These are phyloP conservation scores for Cliona cf. orientalis DNA, from an alignment of 37 sponge, comb jelly and placozoan genomes.

Conservation along the genomic window DNA sequence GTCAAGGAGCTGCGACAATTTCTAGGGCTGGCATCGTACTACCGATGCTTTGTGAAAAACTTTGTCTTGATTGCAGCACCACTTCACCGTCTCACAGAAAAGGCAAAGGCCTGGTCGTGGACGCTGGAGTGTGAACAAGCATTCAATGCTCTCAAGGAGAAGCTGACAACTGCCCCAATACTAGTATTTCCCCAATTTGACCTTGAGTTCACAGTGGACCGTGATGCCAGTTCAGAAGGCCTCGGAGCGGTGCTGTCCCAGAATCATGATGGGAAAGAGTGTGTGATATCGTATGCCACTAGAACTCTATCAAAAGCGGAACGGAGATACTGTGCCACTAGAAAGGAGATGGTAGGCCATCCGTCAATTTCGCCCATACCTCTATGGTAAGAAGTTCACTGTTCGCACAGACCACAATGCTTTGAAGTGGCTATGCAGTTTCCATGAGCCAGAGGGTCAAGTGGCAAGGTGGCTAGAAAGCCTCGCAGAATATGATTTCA, in stretches of 20 bases:
- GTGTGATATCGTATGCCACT: background rate
- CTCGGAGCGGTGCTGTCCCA: background rate
- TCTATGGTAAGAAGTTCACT: no score
- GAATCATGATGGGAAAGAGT: background rate
- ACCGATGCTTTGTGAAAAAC: slow-evolving; percentile 34
- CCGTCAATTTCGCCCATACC: background rate
- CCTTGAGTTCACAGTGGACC: background rate
- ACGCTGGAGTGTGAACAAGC: slow-evolving; percentile 12
- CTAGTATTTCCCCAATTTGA: background rate
- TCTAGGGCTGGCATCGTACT: slow-evolving; percentile 45
- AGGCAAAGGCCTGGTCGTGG: background rate
- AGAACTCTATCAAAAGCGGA: background rate
- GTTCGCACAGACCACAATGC: no score
- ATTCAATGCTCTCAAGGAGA: slow-evolving; percentile 5
- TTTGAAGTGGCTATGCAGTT: no score
- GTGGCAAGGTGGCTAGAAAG: no score
- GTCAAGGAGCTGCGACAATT: slow-evolving; percentile 42
- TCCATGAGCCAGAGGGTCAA: no score
- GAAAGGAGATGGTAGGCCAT: background rate
- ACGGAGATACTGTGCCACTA: background rate
- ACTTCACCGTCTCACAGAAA: slow-evolving; percentile 13
- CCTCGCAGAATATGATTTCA: no score
- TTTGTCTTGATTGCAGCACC: slow-evolving; percentile 18
- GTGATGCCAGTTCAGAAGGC: background rate
- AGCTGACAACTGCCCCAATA: background rate